Evolutionary conservation across 92 coral and sea anemone species (phyloP), one percentile per base, ranked within the genome.

Genomic region (Bergia puertoricense): DNA sequence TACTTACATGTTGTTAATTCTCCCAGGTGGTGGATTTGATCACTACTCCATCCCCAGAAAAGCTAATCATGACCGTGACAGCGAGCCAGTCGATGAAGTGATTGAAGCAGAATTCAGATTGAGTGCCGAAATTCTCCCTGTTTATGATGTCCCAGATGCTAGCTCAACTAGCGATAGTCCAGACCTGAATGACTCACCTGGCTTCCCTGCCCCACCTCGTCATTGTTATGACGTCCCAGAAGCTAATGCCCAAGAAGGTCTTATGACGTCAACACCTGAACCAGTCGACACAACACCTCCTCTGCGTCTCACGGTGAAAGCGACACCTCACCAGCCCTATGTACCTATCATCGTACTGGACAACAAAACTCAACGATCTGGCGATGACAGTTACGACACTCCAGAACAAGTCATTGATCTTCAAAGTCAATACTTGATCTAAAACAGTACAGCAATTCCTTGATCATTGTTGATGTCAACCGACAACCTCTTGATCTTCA

Each of bases 71-170:
- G 11, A 46, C 5, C 39, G 9, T 51, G 57, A 51, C 57, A 6
- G 22, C n/a, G 41, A 84, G 13, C 23, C 78, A 51, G 78, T 9
- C 1, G 79, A 84, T 44, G 87, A 84, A 44, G 78, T 69, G 3
- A 84, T 84, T 71, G 87, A 84, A 69, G 87, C 87, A 42, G 87
- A 84, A 36, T 84, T 84, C 71, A 74, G 87, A 6, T 37, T 84
- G 46, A 84, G 87, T 46, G 87, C 79, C 16, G 87, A 84, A 71
- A 9, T 84, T 6, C 76, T 66, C 20, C 67, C 66, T 71, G 37
- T 84, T 36, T 84, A 84, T 46, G 87, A 84, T 8, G 87, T 84
- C 8, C 79, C 78, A 2, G 79, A 68, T 8, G 0, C 4, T 30
- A 69, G 9, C n/a, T 84, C 87, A 13, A 9, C 68, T 8, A 84